phyloP scores from a whole-genome alignment of 2,888 invertebrate species.

The Eupithecia pulchellata region DNA sequence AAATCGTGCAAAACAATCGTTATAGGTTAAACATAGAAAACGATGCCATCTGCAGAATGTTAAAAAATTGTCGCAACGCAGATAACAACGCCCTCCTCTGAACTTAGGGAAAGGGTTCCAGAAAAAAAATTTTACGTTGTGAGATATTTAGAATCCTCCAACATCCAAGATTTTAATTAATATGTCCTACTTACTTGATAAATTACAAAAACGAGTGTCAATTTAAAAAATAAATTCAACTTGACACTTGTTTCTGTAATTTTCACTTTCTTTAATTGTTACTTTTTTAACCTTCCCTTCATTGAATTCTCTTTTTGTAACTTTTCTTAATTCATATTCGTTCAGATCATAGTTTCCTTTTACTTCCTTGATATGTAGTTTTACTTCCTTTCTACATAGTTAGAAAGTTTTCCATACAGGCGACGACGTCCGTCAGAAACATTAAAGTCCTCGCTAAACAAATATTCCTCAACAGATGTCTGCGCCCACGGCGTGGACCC shows the following conservation, averaged over 20 bases:
- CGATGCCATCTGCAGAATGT: too few relatives aligned
- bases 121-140: too few relatives aligned
- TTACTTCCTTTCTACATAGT: too few relatives aligned
- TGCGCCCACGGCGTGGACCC: conserved; percentile 22
- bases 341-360: background rate
- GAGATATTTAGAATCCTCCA: background rate
- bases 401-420: background rate
- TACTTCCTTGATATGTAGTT: too few relatives aligned
- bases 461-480: conserved; percentile 12
- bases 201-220: too few relatives aligned
- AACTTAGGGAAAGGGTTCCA: too few relatives aligned
- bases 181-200: background rate
- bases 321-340: too few relatives aligned
- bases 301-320: background rate
- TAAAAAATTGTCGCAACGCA: too few relatives aligned
- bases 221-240: too few relatives aligned
- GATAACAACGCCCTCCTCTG: too few relatives aligned
- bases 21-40: too few relatives aligned
- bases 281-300: background rate
- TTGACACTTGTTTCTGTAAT: background rate
- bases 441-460: background rate
- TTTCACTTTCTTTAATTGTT: background rate
- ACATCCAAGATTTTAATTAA: background rate
- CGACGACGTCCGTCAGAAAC: background rate
- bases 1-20: too few relatives aligned